phyloP scores from a whole-genome alignment of 2,113 vertebrate species.

The Gavia stellata region DNA sequence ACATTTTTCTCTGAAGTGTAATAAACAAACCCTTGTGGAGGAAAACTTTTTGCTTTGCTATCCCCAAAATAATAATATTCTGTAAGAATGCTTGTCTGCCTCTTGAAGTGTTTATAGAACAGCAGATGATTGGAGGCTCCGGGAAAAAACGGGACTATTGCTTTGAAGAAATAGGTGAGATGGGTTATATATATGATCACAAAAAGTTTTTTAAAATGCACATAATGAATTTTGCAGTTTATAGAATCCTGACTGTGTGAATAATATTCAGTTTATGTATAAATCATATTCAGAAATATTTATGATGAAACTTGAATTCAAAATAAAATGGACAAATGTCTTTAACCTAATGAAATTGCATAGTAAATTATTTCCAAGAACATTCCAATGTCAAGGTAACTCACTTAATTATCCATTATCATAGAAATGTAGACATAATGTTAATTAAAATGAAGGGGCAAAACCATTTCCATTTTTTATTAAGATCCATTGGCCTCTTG shows the following conservation, averaged over 20 bases:
- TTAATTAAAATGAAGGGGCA: constrained; percentile 84
- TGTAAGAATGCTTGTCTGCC: background rate
- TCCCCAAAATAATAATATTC: background rate
- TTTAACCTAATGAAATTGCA: constrained; percentile 68
- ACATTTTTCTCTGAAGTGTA: background rate
- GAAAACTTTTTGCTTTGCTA: background rate
- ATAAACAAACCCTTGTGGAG: background rate
- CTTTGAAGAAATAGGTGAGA: background rate
- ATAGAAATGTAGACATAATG: constrained; percentile 76
- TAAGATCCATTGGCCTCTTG: constrained; percentile 70
- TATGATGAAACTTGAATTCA: constrained; percentile 59
- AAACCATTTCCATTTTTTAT: constrained; percentile 81
- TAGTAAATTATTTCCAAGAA: constrained; percentile 79
- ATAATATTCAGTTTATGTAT: constrained; percentile 42
- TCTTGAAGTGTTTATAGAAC: background rate
- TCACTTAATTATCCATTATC: constrained; percentile 83
- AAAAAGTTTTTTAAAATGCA: background rate
- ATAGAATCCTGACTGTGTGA: background rate
- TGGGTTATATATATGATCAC: background rate
- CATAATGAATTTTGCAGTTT: background rate
- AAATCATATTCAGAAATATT: constrained; percentile 68
- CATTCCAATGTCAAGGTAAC: constrained; percentile 81
- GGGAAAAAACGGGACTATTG: background rate
- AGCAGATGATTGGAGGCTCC: background rate
- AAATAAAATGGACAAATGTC: constrained; percentile 71